phyloP scores from a whole-genome alignment of 2,113 vertebrate genomes.

The Bubo bubo region DNA sequence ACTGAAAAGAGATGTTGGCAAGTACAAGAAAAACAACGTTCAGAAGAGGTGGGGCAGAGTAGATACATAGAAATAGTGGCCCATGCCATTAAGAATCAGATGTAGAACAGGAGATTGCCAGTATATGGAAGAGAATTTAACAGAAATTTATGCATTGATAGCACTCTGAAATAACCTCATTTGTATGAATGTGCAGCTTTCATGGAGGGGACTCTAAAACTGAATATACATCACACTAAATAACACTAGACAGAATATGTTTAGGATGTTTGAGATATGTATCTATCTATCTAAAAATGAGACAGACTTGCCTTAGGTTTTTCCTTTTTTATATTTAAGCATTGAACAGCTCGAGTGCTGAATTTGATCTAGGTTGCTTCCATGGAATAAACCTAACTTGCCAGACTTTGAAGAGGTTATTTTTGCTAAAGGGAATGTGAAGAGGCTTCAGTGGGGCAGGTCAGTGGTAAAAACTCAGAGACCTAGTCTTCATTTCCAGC shows the following conservation, averaged over 20 bases:
- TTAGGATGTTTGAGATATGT: background rate
- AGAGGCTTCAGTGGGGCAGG: background rate
- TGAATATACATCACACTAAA: background rate
- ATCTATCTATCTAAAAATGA: background rate
- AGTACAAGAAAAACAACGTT: background rate
- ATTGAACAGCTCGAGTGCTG: background rate
- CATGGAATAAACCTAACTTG: background rate
- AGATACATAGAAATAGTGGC: background rate
- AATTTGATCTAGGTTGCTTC: background rate
- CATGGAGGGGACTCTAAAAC: background rate
- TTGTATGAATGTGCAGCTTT: background rate
- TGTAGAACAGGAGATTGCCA: background rate
- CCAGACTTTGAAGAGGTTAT: background rate
- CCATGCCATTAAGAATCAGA: background rate
- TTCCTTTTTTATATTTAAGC: background rate
- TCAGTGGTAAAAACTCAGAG: background rate
- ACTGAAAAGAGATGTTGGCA: background rate
- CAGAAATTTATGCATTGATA: background rate
- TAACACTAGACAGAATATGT: background rate
- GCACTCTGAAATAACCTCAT: background rate
- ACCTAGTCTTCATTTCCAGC: background rate
- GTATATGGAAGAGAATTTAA: background rate
- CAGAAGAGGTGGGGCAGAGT: background rate
- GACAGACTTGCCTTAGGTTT: background rate
- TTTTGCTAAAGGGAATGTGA: background rate